phyloP scores from a whole-genome alignment of 2,113 vertebrate genomes.

The Bubo scandiacus region DNA sequence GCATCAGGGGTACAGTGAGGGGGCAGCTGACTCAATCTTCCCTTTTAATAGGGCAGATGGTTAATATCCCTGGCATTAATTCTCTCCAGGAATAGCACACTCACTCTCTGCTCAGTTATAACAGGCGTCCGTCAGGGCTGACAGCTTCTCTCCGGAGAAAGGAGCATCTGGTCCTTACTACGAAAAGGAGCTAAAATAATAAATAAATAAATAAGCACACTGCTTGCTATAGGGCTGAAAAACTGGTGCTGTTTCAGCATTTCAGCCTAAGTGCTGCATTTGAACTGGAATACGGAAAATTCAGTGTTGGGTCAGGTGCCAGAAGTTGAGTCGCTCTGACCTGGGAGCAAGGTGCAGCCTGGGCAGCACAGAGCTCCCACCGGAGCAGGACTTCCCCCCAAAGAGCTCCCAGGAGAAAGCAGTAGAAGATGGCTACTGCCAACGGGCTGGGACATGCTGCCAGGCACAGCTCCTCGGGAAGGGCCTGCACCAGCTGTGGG shows the following conservation, averaged over 20 bases:
- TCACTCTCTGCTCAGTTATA: slow-evolving; percentile 17
- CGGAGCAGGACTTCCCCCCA: rapidly evolving
- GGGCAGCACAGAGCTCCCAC: neutral
- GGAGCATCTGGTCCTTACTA: slow-evolving; percentile 47
- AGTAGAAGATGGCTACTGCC: neutral
- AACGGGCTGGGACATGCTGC: rapidly evolving
- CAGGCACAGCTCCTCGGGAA: neutral
- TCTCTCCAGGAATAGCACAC: slow-evolving; percentile 44
- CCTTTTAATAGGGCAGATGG: slow-evolving; percentile 47
- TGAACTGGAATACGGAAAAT: neutral
- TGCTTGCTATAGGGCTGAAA: neutral
- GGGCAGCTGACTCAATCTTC: neutral
- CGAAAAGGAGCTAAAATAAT: slow-evolving; percentile 9
- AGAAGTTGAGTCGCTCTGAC: neutral
- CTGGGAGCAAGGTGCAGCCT: neutral
- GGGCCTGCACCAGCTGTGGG: neutral
- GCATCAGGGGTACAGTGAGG: neutral
- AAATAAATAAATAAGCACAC: slow-evolving; percentile 9
- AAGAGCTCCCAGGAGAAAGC: neutral
- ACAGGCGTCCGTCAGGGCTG: slow-evolving; percentile 47
- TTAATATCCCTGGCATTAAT: slow-evolving; percentile 46
- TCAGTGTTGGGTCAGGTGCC: neutral
- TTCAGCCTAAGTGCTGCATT: neutral
- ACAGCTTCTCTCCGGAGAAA: slow-evolving; percentile 31
- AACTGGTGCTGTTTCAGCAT: neutral